Evolutionary conservation across 2,888 invertebrate species (phyloP).

Genomic region (Octodonta nipae): DNA sequence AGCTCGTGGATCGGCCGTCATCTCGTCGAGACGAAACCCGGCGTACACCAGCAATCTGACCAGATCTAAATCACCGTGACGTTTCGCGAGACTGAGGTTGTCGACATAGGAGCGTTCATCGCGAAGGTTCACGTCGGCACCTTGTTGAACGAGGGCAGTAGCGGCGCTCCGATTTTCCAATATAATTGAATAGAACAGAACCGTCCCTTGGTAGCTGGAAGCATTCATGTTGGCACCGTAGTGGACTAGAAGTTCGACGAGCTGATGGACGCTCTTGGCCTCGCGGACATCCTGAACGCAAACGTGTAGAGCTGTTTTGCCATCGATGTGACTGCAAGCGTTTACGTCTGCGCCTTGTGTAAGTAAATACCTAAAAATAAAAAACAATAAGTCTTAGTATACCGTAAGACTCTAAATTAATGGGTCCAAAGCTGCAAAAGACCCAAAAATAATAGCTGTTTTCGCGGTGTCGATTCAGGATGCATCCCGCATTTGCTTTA

Average conservation of each 20-base stretch:
- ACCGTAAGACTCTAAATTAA: too few relatives aligned
- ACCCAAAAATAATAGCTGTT: too few relatives aligned
- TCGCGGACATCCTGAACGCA: conserved; percentile 45
- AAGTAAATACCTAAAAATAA: conserved; percentile 17
- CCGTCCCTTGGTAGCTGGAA: conserved; percentile 31
- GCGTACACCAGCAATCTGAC: conserved; percentile 34
- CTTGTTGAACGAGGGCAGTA: conserved; percentile 44
- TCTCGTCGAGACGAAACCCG: conserved; percentile 31
- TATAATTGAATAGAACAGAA: conserved; percentile 36
- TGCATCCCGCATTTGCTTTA: too few relatives aligned
- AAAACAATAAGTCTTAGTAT: too few relatives aligned
- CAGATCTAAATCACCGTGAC: conserved; percentile 30
- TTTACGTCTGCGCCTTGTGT: conserved; percentile 28
- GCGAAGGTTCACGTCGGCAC: conserved; percentile 48
- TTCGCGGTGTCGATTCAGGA: too few relatives aligned
- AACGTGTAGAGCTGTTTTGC: conserved; percentile 44
- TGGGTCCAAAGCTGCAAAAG: too few relatives aligned
- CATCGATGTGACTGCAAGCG: conserved; percentile 28
- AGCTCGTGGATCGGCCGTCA: conserved; percentile 30
- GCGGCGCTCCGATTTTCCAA: conserved; percentile 39
- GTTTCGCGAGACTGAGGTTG: conserved; percentile 42
- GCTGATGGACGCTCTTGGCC: conserved; percentile 38
- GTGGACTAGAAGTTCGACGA: conserved; percentile 35
- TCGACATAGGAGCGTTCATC: conserved; percentile 45
- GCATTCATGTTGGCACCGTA: conserved; percentile 30